Conservation (phyloP, 2,113 vertebrate species). For the Isichthys henryi region DNA sequence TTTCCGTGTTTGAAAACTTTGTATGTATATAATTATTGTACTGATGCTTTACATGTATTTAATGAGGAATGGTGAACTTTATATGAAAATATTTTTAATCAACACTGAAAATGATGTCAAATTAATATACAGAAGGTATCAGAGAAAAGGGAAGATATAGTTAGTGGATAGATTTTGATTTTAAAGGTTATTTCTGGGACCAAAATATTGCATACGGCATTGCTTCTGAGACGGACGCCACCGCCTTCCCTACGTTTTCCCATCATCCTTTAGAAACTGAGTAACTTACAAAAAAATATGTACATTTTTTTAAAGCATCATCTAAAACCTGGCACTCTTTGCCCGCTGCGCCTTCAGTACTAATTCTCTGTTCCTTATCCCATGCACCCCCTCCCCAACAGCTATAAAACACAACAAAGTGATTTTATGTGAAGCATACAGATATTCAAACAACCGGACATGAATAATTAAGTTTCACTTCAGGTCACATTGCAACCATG, state of each 20-base stretch:
- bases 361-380: neutral
- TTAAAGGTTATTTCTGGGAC: neutral
- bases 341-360: neutral
- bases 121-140: neutral
- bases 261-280: neutral
- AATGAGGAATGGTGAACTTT: neutral
- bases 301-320: neutral
- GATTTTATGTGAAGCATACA: neutral
- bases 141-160: neutral
- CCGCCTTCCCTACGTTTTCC: neutral
- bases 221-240: no score
- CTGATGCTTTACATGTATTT: conserved; percentile 3
- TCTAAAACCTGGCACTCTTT: neutral
- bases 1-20: neutral
- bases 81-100: conserved; percentile 1
- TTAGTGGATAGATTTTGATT: neutral
- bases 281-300: neutral
- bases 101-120: conserved; percentile 15
- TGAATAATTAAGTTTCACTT: neutral
- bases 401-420: neutral
- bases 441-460: neutral
- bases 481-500: neutral
- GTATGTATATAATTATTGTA: conserved; percentile 2
- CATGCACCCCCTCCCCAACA: neutral
- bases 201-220: neutral